Evolutionary conservation across 2,113 vertebrate genomes (phyloP).

Genomic region (Peromyscus maniculatus): DNA sequence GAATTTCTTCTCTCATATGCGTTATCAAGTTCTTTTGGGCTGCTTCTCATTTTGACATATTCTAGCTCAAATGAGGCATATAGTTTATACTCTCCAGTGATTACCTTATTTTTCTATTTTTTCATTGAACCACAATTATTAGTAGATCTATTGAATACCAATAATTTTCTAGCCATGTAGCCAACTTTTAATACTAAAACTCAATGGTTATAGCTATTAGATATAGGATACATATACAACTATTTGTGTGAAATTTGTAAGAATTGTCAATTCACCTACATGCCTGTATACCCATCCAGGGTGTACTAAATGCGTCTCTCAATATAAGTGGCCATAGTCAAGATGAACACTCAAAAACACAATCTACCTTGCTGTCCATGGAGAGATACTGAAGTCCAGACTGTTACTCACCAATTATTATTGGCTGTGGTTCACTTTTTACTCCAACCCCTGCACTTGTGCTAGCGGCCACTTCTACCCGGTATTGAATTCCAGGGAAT

Average conservation of each 20-base stretch:
- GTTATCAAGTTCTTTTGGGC: background rate
- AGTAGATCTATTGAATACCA: background rate
- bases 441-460: conserved; percentile 97
- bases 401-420: conserved; percentile 93
- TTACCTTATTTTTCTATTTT: background rate
- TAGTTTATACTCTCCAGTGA: background rate
- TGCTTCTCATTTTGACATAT: conserved; percentile 15
- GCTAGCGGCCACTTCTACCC: conserved; percentile 97
- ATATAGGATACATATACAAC: background rate
- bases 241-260: background rate
- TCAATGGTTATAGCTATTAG: background rate
- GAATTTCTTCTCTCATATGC: conserved; percentile 2
- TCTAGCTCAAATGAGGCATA: background rate
- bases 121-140: background rate
- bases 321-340: background rate
- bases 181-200: conserved; percentile 1
- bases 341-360: background rate
- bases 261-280: background rate
- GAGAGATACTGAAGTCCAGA: background rate
- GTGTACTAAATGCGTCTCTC: background rate
- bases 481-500: conserved; percentile 95
- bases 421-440: conserved; percentile 96
- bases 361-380: background rate
- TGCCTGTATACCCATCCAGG: background rate
- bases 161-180: background rate